Evolutionary conservation across 2,888 invertebrate genomes (phyloP).

Genomic region (Nemoura dubitans): DNA sequence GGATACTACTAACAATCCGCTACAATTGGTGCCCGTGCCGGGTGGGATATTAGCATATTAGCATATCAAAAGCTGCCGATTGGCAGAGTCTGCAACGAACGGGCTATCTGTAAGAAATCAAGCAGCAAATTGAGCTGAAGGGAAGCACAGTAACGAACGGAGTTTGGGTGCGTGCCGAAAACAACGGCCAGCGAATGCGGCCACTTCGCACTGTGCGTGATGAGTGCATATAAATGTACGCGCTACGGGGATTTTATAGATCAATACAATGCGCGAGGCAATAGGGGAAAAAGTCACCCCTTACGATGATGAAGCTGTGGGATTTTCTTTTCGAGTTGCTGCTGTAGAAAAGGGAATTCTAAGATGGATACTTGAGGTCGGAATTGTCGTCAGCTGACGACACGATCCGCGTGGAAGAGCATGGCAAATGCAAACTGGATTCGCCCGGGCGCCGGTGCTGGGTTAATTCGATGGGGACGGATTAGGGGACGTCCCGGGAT

Average conservation of each 20-base stretch:
- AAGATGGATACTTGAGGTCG: background rate
- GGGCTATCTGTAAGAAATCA: too few relatives aligned
- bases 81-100: too few relatives aligned
- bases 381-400: background rate
- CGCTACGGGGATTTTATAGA: background rate
- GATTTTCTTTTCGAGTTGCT: background rate
- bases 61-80: too few relatives aligned
- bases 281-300: background rate
- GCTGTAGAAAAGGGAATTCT: background rate
- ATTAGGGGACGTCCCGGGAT: too few relatives aligned
- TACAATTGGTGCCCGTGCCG: too few relatives aligned
- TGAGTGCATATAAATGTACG: background rate
- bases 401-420: background rate
- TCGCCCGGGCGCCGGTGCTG: too few relatives aligned
- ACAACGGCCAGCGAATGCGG: background rate
- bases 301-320: background rate
- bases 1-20: too few relatives aligned
- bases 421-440: background rate
- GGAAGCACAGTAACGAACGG: background rate
- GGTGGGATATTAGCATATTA: too few relatives aligned
- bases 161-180: background rate
- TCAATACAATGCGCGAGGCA: background rate
- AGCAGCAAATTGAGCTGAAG: background rate
- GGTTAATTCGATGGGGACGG: too few relatives aligned
- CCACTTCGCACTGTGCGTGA: background rate